Evolutionary conservation across 2,888 invertebrate species (phyloP).

Genomic region (Neoscelio sp.): DNA sequence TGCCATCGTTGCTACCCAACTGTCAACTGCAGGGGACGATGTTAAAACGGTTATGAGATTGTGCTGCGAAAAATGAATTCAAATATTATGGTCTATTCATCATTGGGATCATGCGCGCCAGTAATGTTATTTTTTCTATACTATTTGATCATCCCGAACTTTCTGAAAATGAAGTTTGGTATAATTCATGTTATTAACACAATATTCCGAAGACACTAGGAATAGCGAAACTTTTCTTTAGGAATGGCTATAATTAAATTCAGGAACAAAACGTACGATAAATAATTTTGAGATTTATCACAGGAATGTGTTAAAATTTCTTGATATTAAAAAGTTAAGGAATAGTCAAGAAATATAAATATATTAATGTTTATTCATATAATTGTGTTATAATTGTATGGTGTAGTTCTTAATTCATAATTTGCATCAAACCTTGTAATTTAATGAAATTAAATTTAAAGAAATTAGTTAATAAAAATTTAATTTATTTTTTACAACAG

Average conservation of each 20-base stretch:
- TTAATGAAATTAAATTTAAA: no score
- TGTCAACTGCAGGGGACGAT: constrained; percentile 69
- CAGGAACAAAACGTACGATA: constrained; percentile 18
- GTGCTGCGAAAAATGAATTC: constrained; percentile 71
- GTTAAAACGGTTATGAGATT: constrained; percentile 73
- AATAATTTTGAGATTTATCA: constrained; percentile 43
- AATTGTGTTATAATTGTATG: no score
- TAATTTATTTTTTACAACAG: no score
- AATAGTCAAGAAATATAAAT: no score
- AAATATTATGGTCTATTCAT: constrained; percentile 66
- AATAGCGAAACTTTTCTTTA: constrained; percentile 31
- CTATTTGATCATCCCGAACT: constrained; percentile 52
- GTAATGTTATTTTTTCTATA: constrained; percentile 57
- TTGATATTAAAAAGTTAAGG: constrained; percentile 4
- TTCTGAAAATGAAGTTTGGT: constrained; percentile 50
- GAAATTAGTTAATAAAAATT: no score
- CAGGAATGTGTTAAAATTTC: constrained; percentile 15
- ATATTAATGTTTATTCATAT: no score
- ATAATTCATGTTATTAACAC: constrained; percentile 45
- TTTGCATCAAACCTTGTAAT: no score
- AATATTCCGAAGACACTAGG: constrained; percentile 29
- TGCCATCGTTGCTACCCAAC: constrained; percentile 65
- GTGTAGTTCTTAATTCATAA: no score
- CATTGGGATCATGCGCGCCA: constrained; percentile 45
- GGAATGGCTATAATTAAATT: constrained; percentile 41